phyloP scores from a whole-genome alignment of 2,888 invertebrate genomes.

The Taphrorychus bicolor region DNA sequence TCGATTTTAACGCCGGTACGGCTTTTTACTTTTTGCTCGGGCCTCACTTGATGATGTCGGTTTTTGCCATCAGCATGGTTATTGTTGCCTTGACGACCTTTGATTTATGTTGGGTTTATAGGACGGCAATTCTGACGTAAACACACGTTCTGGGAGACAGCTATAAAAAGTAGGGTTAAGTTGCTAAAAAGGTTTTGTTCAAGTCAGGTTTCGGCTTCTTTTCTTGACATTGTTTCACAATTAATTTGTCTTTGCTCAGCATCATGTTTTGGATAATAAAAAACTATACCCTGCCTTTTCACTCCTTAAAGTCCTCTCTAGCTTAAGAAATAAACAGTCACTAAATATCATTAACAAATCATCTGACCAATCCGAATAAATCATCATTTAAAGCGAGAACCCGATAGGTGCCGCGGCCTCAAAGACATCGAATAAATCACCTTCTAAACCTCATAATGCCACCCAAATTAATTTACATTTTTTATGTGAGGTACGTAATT shows the following conservation, averaged over 20 bases:
- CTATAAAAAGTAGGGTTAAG: no score
- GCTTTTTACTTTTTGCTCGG: conserved; percentile 16
- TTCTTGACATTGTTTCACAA: no score
- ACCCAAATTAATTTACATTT: conserved; percentile 31
- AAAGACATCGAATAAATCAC: conserved; percentile 13
- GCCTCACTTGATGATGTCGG: conserved; percentile 14
- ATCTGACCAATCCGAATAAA: neutral
- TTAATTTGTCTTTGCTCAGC: no score
- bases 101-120: conserved; percentile 15
- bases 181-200: no score
- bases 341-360: neutral
- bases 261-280: no score
- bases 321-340: no score
- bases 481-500: conserved; percentile 25
- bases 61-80: conserved; percentile 12
- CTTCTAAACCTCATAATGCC: conserved; percentile 10
- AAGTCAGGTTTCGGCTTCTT: no score
- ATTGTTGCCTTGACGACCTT: no score
- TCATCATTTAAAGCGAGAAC: neutral
- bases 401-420: neutral
- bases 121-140: neutral
- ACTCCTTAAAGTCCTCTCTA: no score
- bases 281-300: no score
- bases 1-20: conserved; percentile 33
- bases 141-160: no score